Evolutionary conservation across 2,797 vertebrate genomes (phyloP).

Genomic region (Gallinago stenura): DNA sequence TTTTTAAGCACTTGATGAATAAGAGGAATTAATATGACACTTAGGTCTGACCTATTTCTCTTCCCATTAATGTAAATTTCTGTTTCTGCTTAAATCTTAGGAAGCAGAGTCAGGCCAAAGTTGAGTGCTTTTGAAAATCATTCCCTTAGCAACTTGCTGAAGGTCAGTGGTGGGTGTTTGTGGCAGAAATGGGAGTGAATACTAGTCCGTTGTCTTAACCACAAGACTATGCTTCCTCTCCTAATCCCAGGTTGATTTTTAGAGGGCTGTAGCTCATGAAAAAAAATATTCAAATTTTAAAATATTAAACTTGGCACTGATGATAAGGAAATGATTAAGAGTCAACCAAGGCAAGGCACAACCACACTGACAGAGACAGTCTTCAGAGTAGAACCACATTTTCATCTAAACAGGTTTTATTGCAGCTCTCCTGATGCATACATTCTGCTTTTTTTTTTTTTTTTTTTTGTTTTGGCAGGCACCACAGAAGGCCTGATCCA

Average conservation of each 20-base stretch:
- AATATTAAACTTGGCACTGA: constrained; percentile 22
- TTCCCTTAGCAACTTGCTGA: constrained; percentile 5
- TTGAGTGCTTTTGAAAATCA: constrained; percentile 28
- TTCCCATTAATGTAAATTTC: neutral
- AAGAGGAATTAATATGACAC: neutral
- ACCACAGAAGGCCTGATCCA: neutral
- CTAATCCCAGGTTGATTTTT: constrained; percentile 41
- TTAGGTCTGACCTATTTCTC: neutral
- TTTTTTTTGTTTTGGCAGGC: constrained; percentile 54
- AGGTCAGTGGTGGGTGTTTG: constrained; percentile 52
- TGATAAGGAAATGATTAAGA: constrained; percentile 53
- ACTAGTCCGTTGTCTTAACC: constrained; percentile 2
- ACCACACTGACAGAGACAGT: neutral
- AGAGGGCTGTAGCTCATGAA: neutral
- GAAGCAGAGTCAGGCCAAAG: neutral
- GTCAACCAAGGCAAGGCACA: constrained; percentile 21
- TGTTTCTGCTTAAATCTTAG: constrained; percentile 41
- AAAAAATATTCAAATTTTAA: neutral
- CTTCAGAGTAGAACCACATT: constrained; percentile 55
- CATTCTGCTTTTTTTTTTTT: neutral
- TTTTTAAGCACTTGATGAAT: neutral
- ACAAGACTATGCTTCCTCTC: constrained; percentile 32
- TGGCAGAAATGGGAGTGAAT: constrained; percentile 36
- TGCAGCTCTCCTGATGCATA: constrained; percentile 4
- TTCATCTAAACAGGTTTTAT: constrained; percentile 43